Base-by-base conservation (phyloP, 2,797 vertebrate species). In the Florisuga fusca region DNA sequence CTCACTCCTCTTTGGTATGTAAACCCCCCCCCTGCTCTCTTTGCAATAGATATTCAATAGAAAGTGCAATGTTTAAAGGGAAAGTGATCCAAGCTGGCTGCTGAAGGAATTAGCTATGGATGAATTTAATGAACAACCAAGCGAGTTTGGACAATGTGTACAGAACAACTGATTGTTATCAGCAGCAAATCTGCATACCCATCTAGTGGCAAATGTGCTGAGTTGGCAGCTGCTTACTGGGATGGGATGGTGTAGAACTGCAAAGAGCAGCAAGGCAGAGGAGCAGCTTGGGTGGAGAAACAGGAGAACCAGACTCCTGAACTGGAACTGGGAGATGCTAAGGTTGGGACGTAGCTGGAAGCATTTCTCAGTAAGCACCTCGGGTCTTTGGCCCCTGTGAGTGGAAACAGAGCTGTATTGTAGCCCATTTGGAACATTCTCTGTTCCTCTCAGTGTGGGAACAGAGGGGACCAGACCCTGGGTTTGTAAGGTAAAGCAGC, bases 21-120 rank as follows among this genome's bases (percentile, higher is more conserved):
- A 63, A 87, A 69, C 88, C 9, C 66, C 94, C 94, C 63, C 64
- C 31, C 50, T 82, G 23, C 25, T 66, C 31, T 50, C 51, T 74
- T 72, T 73, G 72, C 83, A 58, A 41, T 4, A 82, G 80, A 41
- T 94, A 93, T 88, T 83, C 91, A 90, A 74, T 25, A 94, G 74
- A 43, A 92, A 90, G 82, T 71, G 61, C 84, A 88, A 74, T 61
- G 75, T 68, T 94, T 79, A 93, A 89, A 83, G 79, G 66, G 48
- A 94, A 96, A 87, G 57, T 74, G 85, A 94, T 90, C 87, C 83
- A 84, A 57, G 46, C 64, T 79, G 80, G 57, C 85, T 93, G 85
- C 48, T 31, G 83, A 79, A 76, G 53, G 48, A 53, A 84, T 59
- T 34, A 71, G 26, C 71, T 90, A 20, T 53, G 72, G 45, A 74